A percentile compares a stretch with the other conserved stretches of the same genome.
These are phyloP conservation scores for Notolepis coatsorum DNA, from an alignment of 2,797 vertebrate genomes.

Conservation along the genomic window DNA sequence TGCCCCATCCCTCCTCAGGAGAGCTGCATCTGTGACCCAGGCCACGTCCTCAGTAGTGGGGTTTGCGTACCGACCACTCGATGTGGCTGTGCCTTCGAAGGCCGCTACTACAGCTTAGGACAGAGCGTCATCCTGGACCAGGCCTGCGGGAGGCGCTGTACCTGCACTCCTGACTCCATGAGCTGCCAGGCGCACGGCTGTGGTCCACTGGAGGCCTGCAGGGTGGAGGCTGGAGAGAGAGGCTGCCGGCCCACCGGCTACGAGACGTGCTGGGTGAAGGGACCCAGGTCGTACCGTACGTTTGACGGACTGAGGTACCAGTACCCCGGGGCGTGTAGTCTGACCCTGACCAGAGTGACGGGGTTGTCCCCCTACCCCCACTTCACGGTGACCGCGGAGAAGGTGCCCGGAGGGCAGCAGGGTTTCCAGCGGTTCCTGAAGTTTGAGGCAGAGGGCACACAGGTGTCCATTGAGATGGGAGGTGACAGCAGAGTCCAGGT, in stretches of 20 bases:
- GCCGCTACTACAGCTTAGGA: conserved; percentile 63
- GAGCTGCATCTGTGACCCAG: conserved; percentile 71
- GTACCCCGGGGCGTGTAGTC: conserved; percentile 71
- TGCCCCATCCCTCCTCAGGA: conserved; percentile 64
- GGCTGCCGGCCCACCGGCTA: conserved; percentile 63
- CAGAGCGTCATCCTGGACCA: conserved; percentile 54
- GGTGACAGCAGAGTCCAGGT: conserved; percentile 56
- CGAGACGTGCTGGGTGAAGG: conserved; percentile 62
- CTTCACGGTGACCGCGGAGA: conserved; percentile 63
- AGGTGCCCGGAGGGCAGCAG: conserved; percentile 46
- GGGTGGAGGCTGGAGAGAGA: conserved; percentile 51
- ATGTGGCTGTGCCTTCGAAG: conserved; percentile 77
- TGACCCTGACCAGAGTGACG: conserved; percentile 64
- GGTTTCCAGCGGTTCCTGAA: conserved; percentile 58
- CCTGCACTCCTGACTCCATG: conserved; percentile 48
- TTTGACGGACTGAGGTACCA: conserved; percentile 72
- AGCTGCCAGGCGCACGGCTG: conserved; percentile 47
- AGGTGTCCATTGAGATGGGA: conserved; percentile 55
- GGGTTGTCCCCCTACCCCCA: conserved; percentile 33
- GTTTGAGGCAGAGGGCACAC: conserved; percentile 58
- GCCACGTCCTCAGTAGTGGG: conserved; percentile 68
- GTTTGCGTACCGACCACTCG: conserved; percentile 57
- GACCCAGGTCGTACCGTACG: conserved; percentile 62
- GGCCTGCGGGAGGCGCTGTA: conserved; percentile 66
- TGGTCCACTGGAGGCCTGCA: conserved; percentile 38